These are phyloP conservation scores for Myodes glareolus DNA, from an alignment of 2,113 vertebrate genomes.

Conservation along the genomic window DNA sequence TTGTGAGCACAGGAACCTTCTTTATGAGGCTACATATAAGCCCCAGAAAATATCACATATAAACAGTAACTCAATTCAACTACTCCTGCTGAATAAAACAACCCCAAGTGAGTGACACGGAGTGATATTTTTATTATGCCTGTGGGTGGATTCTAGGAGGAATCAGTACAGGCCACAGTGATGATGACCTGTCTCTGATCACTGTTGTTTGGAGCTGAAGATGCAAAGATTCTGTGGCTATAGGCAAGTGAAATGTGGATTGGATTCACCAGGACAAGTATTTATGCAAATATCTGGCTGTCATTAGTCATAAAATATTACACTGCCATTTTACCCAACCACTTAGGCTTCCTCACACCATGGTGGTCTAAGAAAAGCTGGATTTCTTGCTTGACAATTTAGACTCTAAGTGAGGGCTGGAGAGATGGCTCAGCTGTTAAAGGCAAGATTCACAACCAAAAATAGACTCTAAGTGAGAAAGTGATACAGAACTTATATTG, in stretches of 20 bases:
- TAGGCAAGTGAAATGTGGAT: neutral
- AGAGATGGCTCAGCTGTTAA: no score
- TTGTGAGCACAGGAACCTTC: neutral
- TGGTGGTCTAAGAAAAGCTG: neutral
- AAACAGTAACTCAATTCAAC: neutral
- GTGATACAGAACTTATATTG: neutral
- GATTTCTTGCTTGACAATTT: neutral
- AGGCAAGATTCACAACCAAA: no score
- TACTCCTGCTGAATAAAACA: neutral
- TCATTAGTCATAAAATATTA: neutral
- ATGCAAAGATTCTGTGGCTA: neutral
- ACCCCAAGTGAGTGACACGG: neutral
- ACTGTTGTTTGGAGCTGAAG: neutral
- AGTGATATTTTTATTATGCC: neutral
- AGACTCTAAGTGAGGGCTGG: neutral
- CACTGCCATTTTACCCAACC: neutral
- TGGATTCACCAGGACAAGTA: neutral
- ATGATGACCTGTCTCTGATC: neutral
- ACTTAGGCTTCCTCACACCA: neutral
- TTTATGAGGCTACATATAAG: neutral
- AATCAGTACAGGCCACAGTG: neutral
- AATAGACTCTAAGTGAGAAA: neutral
- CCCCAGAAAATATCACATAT: neutral
- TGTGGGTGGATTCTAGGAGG: neutral
- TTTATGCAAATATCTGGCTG: neutral